Base-by-base conservation (phyloP, 2,888 invertebrate species). In the Formica aserva region DNA sequence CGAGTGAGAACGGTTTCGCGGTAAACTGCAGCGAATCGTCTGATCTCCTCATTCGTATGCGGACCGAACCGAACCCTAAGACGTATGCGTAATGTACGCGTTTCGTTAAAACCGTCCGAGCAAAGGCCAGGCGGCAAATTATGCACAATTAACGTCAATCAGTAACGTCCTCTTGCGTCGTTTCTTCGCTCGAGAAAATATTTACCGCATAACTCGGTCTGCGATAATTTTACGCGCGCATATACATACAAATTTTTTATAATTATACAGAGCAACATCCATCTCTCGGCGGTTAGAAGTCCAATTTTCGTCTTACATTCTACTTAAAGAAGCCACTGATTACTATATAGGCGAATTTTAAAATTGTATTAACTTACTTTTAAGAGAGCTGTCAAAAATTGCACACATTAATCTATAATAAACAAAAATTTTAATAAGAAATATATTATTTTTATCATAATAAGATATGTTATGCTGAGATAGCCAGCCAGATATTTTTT, bases 71-170 rank as follows among this genome's bases (percentile, higher is more conserved):
- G 78, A 86, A 85, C 89, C 76, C 83, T 87, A 89, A 90, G 91
- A 91, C 86, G 83, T 71, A 71, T 45, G 45, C 22, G 38, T 89
- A 91, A 91, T 87, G 77, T 89, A 86, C 90, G 87, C 89, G 88
- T 90, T 92, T 91, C 91, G 90, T 92, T 91, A 90, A 90, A 85
- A 84, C 86, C 85, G 84, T 66, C 83, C 86, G 74, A 83, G 84
- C 85, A 88, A 84, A 83, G 87, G 80, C 83, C 84, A 82, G 67
- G 76, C 77, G 81, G 83, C 80, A 85, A 92, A 93, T 94, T 93
- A 94, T 94, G 93, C 93, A 92, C 94, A 93, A 94, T 94, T 93
- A 94, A 93, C 92, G 94, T 94, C 94, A 93, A 92, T 93, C 94
- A 92, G 92, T 48, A 48, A 90, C 90, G 92, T 94, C 92, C 92